Percentiles rank a stretch among this genome's conserved stretches.
These are phyloP conservation scores for Bubalus kerabau DNA, from an alignment of 2,113 vertebrate genomes.

Conservation along the genomic window DNA sequence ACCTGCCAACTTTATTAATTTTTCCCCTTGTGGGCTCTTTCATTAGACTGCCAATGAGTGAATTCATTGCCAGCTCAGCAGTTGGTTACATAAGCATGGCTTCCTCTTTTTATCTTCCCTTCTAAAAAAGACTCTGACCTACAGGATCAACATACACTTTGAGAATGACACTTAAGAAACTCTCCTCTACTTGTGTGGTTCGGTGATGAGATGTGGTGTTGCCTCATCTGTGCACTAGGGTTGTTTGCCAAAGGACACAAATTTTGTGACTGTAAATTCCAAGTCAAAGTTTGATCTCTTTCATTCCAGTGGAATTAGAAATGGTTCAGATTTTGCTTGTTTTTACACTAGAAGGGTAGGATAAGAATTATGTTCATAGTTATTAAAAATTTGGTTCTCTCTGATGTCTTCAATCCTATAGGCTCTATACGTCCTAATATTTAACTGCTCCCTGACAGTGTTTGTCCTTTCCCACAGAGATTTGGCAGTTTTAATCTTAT, in stretches of 20 bases:
- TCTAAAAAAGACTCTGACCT: background rate
- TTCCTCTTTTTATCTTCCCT: background rate
- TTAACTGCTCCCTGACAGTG: background rate
- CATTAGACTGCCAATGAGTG: background rate
- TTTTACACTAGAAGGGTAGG: background rate
- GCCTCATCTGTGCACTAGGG: background rate
- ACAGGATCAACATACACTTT: background rate
- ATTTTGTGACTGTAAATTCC: background rate
- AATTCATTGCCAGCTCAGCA: background rate
- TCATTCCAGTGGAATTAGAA: background rate
- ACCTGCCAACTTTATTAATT: background rate
- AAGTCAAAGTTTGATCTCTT: background rate
- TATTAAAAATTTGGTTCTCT: background rate
- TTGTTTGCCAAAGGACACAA: background rate
- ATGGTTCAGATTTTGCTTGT: background rate
- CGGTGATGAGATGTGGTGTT: background rate
- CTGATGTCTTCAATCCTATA: background rate
- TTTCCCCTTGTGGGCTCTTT: slow-evolving; percentile 14
- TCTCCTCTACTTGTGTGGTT: no score
- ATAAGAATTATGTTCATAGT: background rate
- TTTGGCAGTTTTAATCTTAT: background rate
- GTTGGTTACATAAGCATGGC: background rate
- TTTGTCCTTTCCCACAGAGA: background rate
- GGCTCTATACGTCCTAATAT: background rate
- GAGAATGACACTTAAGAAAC: background rate